A percentile compares a stretch with the other conserved stretches of the same genome.
Conservation (phyloP, 2,888 invertebrate species). For the Gymnosoma rotundatum region DNA sequence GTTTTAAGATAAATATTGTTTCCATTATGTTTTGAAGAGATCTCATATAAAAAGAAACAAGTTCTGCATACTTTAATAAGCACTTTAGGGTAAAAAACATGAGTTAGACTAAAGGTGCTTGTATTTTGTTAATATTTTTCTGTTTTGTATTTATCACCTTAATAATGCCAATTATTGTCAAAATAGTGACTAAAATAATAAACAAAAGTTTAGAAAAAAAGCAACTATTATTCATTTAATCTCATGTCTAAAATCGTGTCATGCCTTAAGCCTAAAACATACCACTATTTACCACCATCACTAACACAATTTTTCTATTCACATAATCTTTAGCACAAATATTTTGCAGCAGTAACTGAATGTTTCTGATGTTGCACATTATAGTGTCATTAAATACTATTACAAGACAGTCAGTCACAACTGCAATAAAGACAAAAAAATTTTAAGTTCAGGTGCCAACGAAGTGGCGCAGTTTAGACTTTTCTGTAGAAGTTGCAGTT, state of each 20-base stretch:
- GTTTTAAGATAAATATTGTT: too few species aligned
- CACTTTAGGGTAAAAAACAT: slow-evolving; percentile 13
- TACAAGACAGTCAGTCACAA: slow-evolving; percentile 54
- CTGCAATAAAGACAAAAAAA: slow-evolving; percentile 24
- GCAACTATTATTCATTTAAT: slow-evolving; percentile 65
- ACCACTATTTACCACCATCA: slow-evolving; percentile 48
- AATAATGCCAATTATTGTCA: slow-evolving; percentile 68
- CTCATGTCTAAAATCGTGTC: slow-evolving; percentile 69
- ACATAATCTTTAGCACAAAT: slow-evolving; percentile 40
- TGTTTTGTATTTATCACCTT: slow-evolving; percentile 46
- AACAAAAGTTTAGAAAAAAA: slow-evolving; percentile 39
- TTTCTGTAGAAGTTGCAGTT: slow-evolving; percentile 7
- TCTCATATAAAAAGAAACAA: not conserved
- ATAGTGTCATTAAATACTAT: slow-evolving; percentile 70
- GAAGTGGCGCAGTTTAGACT: slow-evolving; percentile 42
- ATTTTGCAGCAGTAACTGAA: slow-evolving; percentile 33
- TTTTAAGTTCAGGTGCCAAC: slow-evolving; percentile 68
- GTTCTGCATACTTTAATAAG: not conserved
- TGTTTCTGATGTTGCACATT: slow-evolving; percentile 63
- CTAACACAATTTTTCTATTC: slow-evolving; percentile 38
- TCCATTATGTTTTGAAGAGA: too few species aligned
- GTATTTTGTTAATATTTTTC: slow-evolving; percentile 46
- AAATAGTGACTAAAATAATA: slow-evolving; percentile 60
- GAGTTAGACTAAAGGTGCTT: slow-evolving; percentile 29
- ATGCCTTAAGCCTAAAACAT: slow-evolving; percentile 63